phyloP scores from a whole-genome alignment of 2,113 vertebrate genomes.

The Panthera tigris region DNA sequence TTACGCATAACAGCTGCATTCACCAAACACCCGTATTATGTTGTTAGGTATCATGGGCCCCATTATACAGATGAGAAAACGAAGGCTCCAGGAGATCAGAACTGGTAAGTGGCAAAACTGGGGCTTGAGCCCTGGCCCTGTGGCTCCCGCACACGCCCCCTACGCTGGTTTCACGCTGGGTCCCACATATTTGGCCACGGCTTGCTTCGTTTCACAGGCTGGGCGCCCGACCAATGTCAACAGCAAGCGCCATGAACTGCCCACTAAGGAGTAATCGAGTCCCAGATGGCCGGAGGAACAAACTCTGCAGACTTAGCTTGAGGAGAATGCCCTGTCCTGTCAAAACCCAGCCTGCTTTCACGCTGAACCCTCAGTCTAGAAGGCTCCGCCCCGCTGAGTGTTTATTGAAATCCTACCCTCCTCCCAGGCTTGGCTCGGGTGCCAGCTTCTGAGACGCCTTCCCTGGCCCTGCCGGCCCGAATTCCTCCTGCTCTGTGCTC shows the following conservation, averaged over 20 bases:
- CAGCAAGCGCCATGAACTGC: background rate
- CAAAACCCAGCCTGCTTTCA: background rate
- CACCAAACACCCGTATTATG: fast-evolving
- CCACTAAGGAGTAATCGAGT: background rate
- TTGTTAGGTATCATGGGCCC: background rate
- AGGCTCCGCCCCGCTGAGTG: background rate
- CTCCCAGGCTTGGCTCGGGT: background rate
- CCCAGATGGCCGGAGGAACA: background rate
- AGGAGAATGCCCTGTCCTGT: constrained; percentile 29
- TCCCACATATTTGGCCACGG: background rate
- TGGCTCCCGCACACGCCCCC: background rate
- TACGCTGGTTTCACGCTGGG: too few relatives aligned
- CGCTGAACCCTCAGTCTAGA: background rate
- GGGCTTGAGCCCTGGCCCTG: background rate
- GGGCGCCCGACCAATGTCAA: background rate
- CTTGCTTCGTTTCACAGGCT: background rate
- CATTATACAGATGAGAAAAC: background rate
- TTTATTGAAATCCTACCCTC: constrained; percentile 26
- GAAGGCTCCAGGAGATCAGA: background rate
- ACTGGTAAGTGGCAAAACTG: background rate
- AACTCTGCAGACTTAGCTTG: background rate
- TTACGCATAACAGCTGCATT: too few relatives aligned
- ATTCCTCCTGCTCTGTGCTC: background rate
- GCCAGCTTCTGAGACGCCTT: background rate
- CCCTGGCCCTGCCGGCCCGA: background rate